These are phyloP conservation scores for Heteromyza rotundicornis DNA, from an alignment of 2,888 invertebrate genomes.

Conservation along the genomic window DNA sequence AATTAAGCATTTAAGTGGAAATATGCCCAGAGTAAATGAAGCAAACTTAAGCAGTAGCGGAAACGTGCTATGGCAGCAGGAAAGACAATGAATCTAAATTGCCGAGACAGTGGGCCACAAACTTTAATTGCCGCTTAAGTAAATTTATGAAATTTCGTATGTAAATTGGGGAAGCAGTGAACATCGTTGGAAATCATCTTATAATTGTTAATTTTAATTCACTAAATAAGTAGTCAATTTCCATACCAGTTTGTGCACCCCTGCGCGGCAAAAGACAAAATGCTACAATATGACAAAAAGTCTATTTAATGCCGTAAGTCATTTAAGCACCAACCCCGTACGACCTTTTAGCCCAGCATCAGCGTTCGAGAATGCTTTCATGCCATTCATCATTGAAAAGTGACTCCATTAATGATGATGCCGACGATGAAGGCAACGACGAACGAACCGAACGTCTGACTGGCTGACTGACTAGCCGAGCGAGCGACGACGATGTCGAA, in stretches of 20 bases:
- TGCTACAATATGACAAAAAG: constrained; percentile 1
- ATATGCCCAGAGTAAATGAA: no score
- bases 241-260: neutral
- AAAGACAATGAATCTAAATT: no score
- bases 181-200: no score
- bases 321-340: neutral
- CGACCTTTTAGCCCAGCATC: neutral
- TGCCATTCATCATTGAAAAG: constrained; percentile 32
- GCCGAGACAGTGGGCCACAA: no score
- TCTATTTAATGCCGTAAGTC: constrained; percentile 12
- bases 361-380: neutral
- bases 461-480: no score
- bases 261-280: neutral
- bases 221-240: no score
- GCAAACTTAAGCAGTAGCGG: neutral
- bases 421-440: neutral
- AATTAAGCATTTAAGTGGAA: constrained; percentile 54
- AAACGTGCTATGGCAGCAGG: no score
- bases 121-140: no score
- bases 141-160: no score
- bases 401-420: constrained; percentile 29
- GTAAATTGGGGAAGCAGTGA: no score
- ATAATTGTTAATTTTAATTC: no score
- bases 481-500: no score
- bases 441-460: neutral